phyloP scores from a whole-genome alignment of 2,888 invertebrate species.

The Orthonychiurus folsomi region DNA sequence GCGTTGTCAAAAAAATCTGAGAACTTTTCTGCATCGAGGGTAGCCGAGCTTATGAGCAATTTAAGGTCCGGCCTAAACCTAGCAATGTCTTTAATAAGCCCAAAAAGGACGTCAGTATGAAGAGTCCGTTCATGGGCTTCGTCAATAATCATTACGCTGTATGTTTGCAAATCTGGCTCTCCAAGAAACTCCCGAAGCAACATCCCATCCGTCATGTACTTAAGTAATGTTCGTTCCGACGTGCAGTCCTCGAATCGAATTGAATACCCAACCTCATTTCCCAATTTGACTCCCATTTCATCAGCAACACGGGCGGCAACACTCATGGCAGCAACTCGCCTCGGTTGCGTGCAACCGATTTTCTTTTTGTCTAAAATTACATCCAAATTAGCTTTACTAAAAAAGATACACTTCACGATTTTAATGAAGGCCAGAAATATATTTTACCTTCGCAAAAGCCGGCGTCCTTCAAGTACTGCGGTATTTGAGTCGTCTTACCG shows the following conservation, averaged over 20 bases:
- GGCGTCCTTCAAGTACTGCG: conserved; percentile 91
- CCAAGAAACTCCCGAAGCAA: conserved; percentile 91
- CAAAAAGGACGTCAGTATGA: conserved; percentile 96
- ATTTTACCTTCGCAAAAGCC: conserved; percentile 57
- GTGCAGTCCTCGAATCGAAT: conserved; percentile 99
- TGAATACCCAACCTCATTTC: conserved; percentile 73
- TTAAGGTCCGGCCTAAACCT: conserved; percentile 89
- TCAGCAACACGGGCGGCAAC: conserved; percentile 96
- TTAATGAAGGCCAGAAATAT: conserved; percentile 6
- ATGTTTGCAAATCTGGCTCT: conserved; percentile 90
- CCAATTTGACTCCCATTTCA: conserved; percentile 93
- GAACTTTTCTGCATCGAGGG: conserved; percentile 95
- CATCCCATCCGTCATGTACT: conserved; percentile 99
- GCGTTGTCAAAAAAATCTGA: conserved; percentile 97
- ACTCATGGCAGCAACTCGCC: conserved; percentile 99
- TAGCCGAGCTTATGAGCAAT: conserved; percentile 93
- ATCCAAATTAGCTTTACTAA: neutral
- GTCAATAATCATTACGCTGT: conserved; percentile 98
- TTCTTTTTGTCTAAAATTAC: conserved; percentile 60
- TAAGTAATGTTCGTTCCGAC: conserved; percentile 88
- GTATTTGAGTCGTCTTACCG: conserved; percentile 99
- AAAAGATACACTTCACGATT: conserved; percentile 1
- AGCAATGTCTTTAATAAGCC: conserved; percentile 90
- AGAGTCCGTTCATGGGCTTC: conserved; percentile 98
- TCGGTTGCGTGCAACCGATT: conserved; percentile 86